A percentile compares a stretch with the other conserved stretches of the same genome.
These are phyloP conservation scores for Halichoeres trimaculatus DNA, from an alignment of 2,113 vertebrate species.

Conservation along the genomic window DNA sequence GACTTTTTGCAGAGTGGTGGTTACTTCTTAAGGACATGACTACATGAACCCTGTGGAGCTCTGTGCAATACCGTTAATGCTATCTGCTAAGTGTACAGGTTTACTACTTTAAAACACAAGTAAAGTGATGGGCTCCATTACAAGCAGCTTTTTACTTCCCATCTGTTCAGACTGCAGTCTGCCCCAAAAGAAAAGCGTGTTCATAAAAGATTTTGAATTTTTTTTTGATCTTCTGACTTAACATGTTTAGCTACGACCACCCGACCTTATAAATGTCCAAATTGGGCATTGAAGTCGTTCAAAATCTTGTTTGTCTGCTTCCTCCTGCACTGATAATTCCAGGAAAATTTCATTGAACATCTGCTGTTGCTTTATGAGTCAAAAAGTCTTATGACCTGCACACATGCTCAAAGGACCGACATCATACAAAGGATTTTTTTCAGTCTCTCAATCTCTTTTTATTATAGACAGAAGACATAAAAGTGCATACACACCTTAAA, in stretches of 20 bases:
- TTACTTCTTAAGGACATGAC: neutral
- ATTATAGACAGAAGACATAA: neutral
- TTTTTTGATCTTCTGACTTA: neutral
- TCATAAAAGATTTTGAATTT: no score
- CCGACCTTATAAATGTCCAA: neutral
- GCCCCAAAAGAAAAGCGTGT: neutral
- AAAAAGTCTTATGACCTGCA: constrained; percentile 9
- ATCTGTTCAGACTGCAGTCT: neutral
- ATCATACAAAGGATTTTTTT: neutral
- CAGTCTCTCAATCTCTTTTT: neutral
- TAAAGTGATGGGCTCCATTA: no score
- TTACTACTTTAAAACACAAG: no score
- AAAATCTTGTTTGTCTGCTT: neutral
- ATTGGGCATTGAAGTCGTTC: neutral
- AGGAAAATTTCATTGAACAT: constrained; percentile 11
- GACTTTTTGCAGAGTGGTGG: neutral
- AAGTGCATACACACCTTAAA: neutral
- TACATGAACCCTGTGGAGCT: neutral
- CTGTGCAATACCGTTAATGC: neutral
- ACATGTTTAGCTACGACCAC: neutral
- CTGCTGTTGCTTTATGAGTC: neutral
- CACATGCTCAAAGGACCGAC: neutral
- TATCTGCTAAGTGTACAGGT: neutral
- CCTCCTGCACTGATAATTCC: neutral
- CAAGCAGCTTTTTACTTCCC: no score